These are phyloP conservation scores for Drosophila truncata DNA, from an alignment of 1,140 invertebrate species.

Conservation along the genomic window DNA sequence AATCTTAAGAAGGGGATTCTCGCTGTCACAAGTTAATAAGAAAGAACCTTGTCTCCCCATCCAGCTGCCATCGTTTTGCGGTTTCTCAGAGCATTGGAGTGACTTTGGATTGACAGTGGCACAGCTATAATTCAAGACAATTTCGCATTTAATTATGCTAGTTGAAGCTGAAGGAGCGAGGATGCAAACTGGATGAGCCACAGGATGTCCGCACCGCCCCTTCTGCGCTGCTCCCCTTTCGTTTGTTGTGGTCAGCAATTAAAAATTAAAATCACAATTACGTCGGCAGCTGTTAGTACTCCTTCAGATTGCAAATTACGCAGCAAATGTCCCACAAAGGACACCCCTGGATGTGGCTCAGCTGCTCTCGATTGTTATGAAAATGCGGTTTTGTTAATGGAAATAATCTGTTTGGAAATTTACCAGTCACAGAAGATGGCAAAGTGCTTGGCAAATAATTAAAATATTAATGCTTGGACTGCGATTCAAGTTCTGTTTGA, in stretches of 20 bases:
- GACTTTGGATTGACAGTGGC: too few relatives aligned
- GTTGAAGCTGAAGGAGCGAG: too few relatives aligned
- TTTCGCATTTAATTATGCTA: constrained; percentile 16
- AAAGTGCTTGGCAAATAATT: constrained; percentile 9
- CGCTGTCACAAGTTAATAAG: not conserved
- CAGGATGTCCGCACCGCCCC: constrained; percentile 1
- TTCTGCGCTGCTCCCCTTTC: not conserved
- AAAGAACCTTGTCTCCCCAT: not conserved
- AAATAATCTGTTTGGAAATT: constrained; percentile 16
- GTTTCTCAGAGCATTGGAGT: not conserved
- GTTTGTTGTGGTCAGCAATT: constrained; percentile 49
- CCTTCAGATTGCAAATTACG: constrained; percentile 25
- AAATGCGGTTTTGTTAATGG: constrained; percentile 38
- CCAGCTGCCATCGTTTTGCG: not conserved
- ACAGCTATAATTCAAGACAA: not conserved
- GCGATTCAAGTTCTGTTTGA: not conserved
- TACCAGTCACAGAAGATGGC: not conserved
- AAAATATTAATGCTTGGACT: not conserved
- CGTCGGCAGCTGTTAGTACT: not conserved
- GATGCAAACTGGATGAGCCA: constrained; percentile 27
- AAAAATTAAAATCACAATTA: constrained; percentile 48
- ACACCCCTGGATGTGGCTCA: constrained; percentile 6
- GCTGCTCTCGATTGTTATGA: constrained; percentile 31
- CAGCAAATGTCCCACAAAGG: constrained; percentile 25
- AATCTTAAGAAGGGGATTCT: not conserved